Base-by-base conservation (phyloP, 2,113 vertebrate species). In the Indicator maculatus region DNA sequence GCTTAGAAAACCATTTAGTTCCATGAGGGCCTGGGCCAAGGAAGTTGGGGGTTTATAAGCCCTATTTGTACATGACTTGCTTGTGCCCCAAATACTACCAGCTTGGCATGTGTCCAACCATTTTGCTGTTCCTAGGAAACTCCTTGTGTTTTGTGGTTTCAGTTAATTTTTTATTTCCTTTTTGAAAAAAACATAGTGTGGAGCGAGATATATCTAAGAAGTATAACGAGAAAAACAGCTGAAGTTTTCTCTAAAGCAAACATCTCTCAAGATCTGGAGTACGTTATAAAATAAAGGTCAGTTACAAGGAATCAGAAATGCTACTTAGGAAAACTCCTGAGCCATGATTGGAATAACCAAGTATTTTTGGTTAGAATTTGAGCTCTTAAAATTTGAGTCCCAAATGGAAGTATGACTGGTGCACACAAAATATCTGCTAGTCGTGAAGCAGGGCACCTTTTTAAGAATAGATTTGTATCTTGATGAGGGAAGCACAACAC, bases 21-120 rank as follows among this genome's bases (percentile, higher is more conserved):
- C 55, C 5, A 15, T 1, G 21, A 5, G 47, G 4, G 7, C 7
- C 31, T 61, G 66, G 33, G 20, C 8, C 47, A 38, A 1, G 1
- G 9, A 31, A 75, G 66, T 50, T 17, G 47, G 47, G 45, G 30
- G 19, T n/a, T 78, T 73, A 90, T 77, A 60, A 88, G 20, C 27
- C 11, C 6, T 1, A 1, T 77, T 73, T 83, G 18, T 83, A 63
- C 26, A 6, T 15, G 5, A 16, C 12, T 31, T n/a, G 58, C 38
- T 86, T 24, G 26, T 55, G 33, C 39, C 17, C 23, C 53, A 76
- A 52, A 7, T 8, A 24, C 30, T 50, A 73, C 26, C 6, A 10
- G 12, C 73, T 65, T 26, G 65, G 38, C 26, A 11, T 17, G 10
- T 74, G 56, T 16, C 30, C 36, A 55, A 11, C 8, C 14, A 10